Conservation (phyloP, 1,140 invertebrate species). For the Penaeus chinensis region DNA sequence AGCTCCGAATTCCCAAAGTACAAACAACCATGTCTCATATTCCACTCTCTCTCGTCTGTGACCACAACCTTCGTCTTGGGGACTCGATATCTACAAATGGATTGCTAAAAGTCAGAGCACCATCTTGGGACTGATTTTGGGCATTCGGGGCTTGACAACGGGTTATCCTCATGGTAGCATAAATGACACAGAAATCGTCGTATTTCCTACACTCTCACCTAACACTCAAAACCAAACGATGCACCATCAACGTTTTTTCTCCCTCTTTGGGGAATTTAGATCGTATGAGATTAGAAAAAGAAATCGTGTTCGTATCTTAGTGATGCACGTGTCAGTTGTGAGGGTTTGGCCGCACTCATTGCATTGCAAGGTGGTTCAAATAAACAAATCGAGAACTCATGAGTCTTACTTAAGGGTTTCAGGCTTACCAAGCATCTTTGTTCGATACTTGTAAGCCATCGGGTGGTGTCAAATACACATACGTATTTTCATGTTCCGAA, state of each 20-base stretch:
- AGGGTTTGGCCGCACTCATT: too few species aligned
- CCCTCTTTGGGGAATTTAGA: too few species aligned
- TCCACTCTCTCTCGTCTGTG: neutral
- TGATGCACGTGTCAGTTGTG: too few species aligned
- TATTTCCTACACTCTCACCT: constrained; percentile 33
- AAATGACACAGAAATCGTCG: constrained; percentile 44
- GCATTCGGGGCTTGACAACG: constrained; percentile 35
- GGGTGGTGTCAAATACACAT: neutral
- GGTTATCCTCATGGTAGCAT: constrained; percentile 42
- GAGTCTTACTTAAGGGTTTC: neutral
- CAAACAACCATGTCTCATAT: neutral
- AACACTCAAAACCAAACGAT: constrained; percentile 31
- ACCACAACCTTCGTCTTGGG: constrained; percentile 8
- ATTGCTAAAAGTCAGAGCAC: neutral
- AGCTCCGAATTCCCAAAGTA: constrained; percentile 45
- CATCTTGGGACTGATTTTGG: constrained; percentile 7
- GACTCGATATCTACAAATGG: neutral
- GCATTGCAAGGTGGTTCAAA: too few species aligned
- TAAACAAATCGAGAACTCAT: too few species aligned
- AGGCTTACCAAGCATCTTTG: constrained; percentile 26
- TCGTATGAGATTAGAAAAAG: too few species aligned
- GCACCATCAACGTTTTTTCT: too few species aligned
- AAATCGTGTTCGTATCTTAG: too few species aligned
- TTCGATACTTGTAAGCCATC: too few species aligned
- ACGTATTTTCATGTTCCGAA: constrained; percentile 39